Percentiles rank a stretch among this genome's conserved stretches.
Conservation (phyloP, 2,113 vertebrate species). For the Menura novaehollandiae region DNA sequence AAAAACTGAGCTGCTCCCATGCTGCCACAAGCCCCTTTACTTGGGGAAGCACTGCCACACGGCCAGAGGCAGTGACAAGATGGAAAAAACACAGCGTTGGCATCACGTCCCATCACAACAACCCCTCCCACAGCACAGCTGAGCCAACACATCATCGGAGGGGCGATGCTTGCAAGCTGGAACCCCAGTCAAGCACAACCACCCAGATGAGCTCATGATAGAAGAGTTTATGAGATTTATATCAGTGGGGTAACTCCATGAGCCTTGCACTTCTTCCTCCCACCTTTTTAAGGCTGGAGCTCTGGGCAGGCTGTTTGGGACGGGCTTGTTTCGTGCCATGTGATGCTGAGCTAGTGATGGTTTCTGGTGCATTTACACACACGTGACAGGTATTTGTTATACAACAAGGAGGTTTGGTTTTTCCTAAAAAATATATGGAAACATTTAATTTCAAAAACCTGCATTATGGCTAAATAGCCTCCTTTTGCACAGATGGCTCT, state of each 20-base stretch:
- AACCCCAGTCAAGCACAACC: not conserved
- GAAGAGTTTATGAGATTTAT: not conserved
- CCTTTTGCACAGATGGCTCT: not conserved
- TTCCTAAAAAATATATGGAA: not conserved
- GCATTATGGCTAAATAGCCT: not conserved
- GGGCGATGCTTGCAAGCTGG: not conserved
- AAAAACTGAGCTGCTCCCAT: not conserved
- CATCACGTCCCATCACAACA: not conserved
- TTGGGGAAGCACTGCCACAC: not conserved
- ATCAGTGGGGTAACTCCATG: fast-evolving
- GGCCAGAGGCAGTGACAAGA: not conserved
- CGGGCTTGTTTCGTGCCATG: not conserved
- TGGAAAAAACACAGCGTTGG: not conserved
- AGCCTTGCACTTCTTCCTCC: not conserved
- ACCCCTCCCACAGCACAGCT: not conserved
- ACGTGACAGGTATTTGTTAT: fast-evolving
- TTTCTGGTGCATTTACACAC: not conserved
- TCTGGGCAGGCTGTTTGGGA: not conserved
- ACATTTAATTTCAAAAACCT: not conserved
- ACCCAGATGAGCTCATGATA: not conserved
- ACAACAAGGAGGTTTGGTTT: not conserved
- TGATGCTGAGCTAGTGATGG: not conserved
- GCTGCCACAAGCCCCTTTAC: not conserved
- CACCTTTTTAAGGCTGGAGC: not conserved
- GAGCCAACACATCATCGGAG: fast-evolving